Evolutionary conservation across 2,113 vertebrate species (phyloP), one percentile per base, ranked within the genome.

Genomic region (Hydrolagus affinis): DNA sequence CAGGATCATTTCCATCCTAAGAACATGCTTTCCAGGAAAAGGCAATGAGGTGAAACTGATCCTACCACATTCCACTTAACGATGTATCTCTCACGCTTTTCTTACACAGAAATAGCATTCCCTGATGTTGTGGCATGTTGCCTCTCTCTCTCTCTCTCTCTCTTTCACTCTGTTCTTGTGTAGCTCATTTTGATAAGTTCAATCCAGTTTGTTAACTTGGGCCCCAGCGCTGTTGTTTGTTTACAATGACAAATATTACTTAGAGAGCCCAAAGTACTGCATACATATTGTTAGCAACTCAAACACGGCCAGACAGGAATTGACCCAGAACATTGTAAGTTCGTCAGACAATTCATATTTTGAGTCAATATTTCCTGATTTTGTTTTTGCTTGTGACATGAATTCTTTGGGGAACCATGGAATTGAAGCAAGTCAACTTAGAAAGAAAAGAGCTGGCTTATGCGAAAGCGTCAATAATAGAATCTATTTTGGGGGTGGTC

Each of bases 281-380:
- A 23, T 59, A 28, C 78, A 83, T 62, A 28, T 60, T 62, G 75
- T 77, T 59, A 77, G 56, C 32, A 59, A 10, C 25, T 30, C 78
- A 66, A 32, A 14, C 15, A 83, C 30, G 60, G 23, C 76, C 78
- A 83, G 78, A 83, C 78, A 83, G 78, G 78, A 83, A 83, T 21
- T 83, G 78, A 83, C 78, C 78, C 78, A 21, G 78, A 83, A 66
- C 62, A 64, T 83, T 83, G 19, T 12, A 83, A 66, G 78, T 83
- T 83, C 78, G 66, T 66, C 78, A 66, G 78, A 83, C 78, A 83
- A 83, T 83, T 83, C 78, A 83, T 10, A 83, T 32, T 66, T 21
- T 21, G 78, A 83, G 78, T 83, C 28, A 23, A 17, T 66, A 32
- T 66, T 83, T 83, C 78, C 78, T 83, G 78, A 83, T 83, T 83